A percentile compares a stretch with the other conserved stretches of the same genome.
These are phyloP conservation scores for Puffinus mauretanicus DNA, from an alignment of 2,113 vertebrate species.

Conservation along the genomic window DNA sequence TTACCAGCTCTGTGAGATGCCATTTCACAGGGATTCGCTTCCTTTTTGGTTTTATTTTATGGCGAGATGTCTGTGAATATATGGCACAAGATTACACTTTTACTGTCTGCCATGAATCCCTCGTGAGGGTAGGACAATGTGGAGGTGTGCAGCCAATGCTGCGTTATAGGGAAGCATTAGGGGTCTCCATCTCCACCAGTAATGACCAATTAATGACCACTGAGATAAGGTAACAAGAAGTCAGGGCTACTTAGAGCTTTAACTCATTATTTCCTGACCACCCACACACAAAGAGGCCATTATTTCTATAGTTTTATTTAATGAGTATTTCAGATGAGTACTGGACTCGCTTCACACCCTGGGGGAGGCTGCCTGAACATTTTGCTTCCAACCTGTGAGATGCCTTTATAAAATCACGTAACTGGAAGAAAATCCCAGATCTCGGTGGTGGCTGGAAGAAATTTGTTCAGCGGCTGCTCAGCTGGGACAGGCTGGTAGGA, in stretches of 20 bases:
- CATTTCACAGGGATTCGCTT: neutral
- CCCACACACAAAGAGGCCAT: neutral
- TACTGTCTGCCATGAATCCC: neutral
- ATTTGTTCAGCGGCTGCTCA: neutral
- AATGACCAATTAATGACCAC: constrained; percentile 18
- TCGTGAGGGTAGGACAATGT: neutral
- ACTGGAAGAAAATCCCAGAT: neutral
- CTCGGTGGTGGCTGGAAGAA: neutral
- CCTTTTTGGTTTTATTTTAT: neutral
- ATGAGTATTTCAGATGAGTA: neutral
- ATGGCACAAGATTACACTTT: neutral
- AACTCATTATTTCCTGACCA: constrained; percentile 1
- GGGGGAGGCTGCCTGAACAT: neutral
- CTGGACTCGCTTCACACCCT: fast-evolving
- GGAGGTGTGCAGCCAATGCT: neutral
- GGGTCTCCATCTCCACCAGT: neutral
- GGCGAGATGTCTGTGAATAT: neutral
- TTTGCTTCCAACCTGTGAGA: neutral
- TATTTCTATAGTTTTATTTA: neutral
- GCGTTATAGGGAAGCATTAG: neutral
- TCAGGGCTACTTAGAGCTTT: neutral
- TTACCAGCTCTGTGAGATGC: neutral
- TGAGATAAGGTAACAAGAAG: neutral
- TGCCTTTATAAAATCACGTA: neutral
- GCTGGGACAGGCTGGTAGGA: neutral